Conservation (phyloP, 2,797 vertebrate genomes). For the Harpagifer antarcticus region DNA sequence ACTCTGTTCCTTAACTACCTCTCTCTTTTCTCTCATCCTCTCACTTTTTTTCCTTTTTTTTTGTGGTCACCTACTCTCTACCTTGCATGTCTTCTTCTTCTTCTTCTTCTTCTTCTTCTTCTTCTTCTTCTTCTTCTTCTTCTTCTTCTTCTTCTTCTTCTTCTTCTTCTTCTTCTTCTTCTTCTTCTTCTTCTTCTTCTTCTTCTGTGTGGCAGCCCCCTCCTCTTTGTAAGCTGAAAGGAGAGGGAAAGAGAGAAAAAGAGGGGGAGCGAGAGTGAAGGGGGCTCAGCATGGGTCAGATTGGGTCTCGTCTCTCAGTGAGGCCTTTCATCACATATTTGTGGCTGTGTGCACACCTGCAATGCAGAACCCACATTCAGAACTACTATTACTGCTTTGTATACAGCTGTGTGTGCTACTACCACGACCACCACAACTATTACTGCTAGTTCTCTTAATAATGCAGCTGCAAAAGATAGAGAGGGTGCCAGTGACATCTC, state of each 20-base stretch:
- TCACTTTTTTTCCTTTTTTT: constrained; percentile 18
- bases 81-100: constrained; percentile 38
- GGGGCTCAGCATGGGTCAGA: constrained; percentile 68
- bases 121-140: too few relatives aligned
- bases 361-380: constrained; percentile 51
- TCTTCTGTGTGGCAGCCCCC: constrained; percentile 47
- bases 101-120: constrained; percentile 20
- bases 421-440: neutral
- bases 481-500: neutral
- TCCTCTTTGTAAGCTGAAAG: constrained; percentile 47
- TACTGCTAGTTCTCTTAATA: neutral
- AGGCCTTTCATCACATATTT: constrained; percentile 78
- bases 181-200: neutral
- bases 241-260: constrained; percentile 18
- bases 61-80: constrained; percentile 5
- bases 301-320: constrained; percentile 74
- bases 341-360: constrained; percentile 77
- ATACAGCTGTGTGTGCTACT: constrained; percentile 11
- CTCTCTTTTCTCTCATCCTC: constrained; percentile 24
- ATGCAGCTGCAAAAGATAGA: neutral
- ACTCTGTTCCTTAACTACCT: constrained; percentile 77
- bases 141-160: too few relatives aligned
- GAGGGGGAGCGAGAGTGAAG: constrained; percentile 7
- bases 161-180: too few relatives aligned
- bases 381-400: constrained; percentile 18